These are phyloP conservation scores for Mya arenaria DNA, from an alignment of 1,140 invertebrate species.

Conservation along the genomic window DNA sequence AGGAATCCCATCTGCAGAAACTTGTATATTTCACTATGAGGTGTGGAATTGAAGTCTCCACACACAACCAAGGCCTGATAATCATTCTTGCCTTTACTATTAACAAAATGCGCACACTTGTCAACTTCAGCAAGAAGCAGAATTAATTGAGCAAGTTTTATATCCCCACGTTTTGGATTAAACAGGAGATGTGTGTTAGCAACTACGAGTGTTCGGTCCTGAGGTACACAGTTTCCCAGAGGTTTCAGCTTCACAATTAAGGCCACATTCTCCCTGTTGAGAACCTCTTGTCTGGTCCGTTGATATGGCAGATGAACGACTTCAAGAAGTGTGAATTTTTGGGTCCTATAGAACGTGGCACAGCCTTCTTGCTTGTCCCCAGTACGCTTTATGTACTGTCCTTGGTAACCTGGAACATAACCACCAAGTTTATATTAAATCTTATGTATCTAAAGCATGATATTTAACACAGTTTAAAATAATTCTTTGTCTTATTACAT, in stretches of 20 bases:
- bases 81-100: neutral
- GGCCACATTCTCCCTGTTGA: conserved; percentile 94
- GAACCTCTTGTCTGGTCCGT: conserved; percentile 79
- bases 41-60: conserved; percentile 94
- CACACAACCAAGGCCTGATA: conserved; percentile 91
- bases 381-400: conserved; percentile 89
- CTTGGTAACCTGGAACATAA: conserved; percentile 84
- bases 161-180: conserved; percentile 93
- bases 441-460: too few relatives aligned
- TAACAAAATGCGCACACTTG: conserved; percentile 55
- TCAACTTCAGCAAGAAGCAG: conserved; percentile 92
- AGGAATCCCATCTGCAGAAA: conserved; percentile 87
- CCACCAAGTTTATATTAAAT: too few relatives aligned
- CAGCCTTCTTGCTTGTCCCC: conserved; percentile 89
- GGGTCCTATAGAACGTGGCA: conserved; percentile 89
- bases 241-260: conserved; percentile 88
- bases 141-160: conserved; percentile 91
- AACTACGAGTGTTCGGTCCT: conserved; percentile 84
- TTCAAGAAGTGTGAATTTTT: conserved; percentile 85
- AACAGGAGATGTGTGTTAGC: conserved; percentile 97
- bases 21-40: conserved; percentile 87
- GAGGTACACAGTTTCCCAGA: neutral
- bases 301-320: conserved; percentile 85
- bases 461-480: too few relatives aligned
- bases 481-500: too few relatives aligned